These are phyloP conservation scores for Etheostoma spectabile DNA, from an alignment of 2,113 vertebrate genomes.

Conservation along the genomic window DNA sequence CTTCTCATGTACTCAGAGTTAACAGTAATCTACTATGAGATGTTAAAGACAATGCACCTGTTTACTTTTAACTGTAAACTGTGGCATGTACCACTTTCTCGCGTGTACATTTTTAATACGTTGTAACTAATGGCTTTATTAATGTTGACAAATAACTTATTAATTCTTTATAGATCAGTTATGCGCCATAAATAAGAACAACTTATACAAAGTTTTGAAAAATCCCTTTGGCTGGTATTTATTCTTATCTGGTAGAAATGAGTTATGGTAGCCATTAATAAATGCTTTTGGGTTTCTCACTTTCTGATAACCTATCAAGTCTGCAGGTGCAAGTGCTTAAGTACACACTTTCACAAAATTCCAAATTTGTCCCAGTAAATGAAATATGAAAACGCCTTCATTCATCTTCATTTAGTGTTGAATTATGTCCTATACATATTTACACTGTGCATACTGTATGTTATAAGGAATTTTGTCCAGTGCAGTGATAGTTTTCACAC, in stretches of 20 bases:
- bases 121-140: neutral
- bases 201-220: neutral
- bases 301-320: neutral
- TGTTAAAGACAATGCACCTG: conserved; percentile 37
- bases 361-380: neutral
- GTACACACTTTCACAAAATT: neutral
- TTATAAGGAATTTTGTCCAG: conserved; percentile 74
- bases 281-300: neutral
- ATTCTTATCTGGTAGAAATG: neutral
- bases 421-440: conserved; percentile 44
- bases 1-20: neutral
- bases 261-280: neutral
- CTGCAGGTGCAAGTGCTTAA: neutral
- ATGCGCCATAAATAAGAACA: neutral
- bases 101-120: neutral
- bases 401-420: conserved; percentile 11
- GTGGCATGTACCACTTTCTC: neutral
- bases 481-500: conserved; percentile 77
- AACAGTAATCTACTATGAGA: neutral
- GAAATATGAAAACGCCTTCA: neutral
- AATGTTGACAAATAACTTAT: neutral
- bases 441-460: conserved; percentile 37
- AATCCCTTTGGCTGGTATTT: neutral
- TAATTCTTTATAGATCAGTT: neutral
- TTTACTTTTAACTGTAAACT: neutral